Evolutionary conservation across 1,140 invertebrate genomes (phyloP).

Genomic region (Hycleus phaleratus): DNA sequence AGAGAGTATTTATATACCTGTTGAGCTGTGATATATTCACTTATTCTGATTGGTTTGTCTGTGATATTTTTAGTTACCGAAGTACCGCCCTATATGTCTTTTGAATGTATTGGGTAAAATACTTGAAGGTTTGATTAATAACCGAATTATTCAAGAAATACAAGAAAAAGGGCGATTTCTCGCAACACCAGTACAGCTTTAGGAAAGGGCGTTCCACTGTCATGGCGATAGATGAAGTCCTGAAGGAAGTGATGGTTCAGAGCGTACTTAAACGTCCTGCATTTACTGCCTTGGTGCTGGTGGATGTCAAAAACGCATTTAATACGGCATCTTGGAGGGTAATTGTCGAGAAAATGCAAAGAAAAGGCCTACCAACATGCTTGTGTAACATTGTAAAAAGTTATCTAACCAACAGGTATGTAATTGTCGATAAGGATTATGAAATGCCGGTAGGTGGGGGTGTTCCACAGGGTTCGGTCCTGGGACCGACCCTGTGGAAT

Average conservation of each 20-base stretch:
- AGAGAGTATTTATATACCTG: no score
- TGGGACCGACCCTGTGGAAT: constrained; percentile 40
- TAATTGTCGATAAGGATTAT: not conserved
- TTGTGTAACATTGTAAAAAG: not conserved
- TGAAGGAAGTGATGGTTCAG: no score
- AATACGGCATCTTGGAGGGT: constrained; percentile 14
- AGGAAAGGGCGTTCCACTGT: no score
- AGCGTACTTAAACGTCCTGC: no score
- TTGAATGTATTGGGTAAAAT: constrained; percentile 3
- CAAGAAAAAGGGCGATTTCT: not conserved
- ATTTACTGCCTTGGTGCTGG: not conserved
- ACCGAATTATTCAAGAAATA: no score
- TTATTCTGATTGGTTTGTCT: no score
- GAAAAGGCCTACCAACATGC: not conserved
- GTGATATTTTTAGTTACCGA: not conserved
- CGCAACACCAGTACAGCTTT: no score
- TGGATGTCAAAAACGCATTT: constrained; percentile 24
- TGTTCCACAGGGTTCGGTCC: constrained; percentile 42
- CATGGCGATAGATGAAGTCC: not conserved
- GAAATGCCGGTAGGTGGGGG: constrained; percentile 31
- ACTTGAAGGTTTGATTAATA: no score
- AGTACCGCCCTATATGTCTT: constrained; percentile 2
- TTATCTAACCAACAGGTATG: not conserved
- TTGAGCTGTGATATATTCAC: no score
- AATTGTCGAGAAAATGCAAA: constrained; percentile 2